Base-by-base conservation (phyloP, 2,113 vertebrate species). In the Procavia capensis region DNA sequence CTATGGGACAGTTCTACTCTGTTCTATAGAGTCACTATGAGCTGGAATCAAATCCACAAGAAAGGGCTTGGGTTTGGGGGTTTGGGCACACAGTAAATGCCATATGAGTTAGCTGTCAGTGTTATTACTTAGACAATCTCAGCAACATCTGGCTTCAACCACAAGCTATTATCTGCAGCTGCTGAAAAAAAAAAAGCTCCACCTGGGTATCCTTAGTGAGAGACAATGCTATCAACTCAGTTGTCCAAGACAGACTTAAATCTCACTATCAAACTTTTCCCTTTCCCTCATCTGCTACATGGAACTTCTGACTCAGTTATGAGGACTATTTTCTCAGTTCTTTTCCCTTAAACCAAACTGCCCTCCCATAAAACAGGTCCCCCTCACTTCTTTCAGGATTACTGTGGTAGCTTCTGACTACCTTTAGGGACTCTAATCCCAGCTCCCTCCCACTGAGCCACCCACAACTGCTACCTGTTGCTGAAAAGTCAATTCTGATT, bases 311-410 rank as follows among this genome's bases (percentile, higher is more conserved):
- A 70, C 61, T 39, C 76, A 76, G 10, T 61, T 27, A 20, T 76
- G 39, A 7, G 83, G 47, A 34, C 45, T 36, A 16, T 82, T 75
- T 75, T 66, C 76, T 68, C 74, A 29, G 22, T 36, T 22, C 22
- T 29, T 64, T 74, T 61, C 45, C 39, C 57, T 88, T 80, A 59
- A 79, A 72, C 57, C 64, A 74, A 31, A n/a, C 16, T 70, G 39
- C 8, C 54, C 17, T 74, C 24, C 1, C 31, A 64, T 80, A 27
- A 84, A 1, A 63, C 2, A 74, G 7, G 19, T 17, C 57, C 64
- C 47, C 13, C 39, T 59, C 81, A 82, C 72, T 85, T 85, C 76
- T 90, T 88, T 45, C 47, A 92, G 22, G 63, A 92, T 88, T 85
- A 86, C 14, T 29, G 74, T 31, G 63, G n/a, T 66, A 85, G 72